phyloP scores from a whole-genome alignment of 1,140 invertebrate genomes.

The Pygmarrhopalites habei region DNA sequence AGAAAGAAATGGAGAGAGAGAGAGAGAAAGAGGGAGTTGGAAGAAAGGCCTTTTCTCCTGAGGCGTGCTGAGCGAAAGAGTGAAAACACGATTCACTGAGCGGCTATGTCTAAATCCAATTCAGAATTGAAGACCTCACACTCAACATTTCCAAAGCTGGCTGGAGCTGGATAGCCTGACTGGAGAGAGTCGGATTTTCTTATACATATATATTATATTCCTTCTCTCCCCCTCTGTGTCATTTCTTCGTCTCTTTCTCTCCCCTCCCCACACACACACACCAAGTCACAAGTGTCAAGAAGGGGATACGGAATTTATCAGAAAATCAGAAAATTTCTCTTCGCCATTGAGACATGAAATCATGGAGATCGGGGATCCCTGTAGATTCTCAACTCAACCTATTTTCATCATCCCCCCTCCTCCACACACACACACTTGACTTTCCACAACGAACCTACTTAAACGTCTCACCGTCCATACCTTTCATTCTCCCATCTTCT shows the following conservation, averaged over 20 bases:
- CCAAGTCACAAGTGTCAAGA: conserved; percentile 22
- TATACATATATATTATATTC: no score
- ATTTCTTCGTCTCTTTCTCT: no score
- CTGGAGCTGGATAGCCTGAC: no score
- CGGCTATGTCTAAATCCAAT: conserved; percentile 20
- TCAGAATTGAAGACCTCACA: conserved; percentile 10
- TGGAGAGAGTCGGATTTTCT: background rate
- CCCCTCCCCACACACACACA: no score
- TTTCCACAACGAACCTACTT: background rate
- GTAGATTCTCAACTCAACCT: conserved; percentile 10
- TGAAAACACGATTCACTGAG: no score
- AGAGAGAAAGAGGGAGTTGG: background rate
- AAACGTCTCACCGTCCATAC: no score
- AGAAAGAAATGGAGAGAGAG: no score
- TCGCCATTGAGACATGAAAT: conserved; percentile 3
- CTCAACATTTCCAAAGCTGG: no score
- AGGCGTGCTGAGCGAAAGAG: background rate
- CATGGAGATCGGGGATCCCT: conserved; percentile 8
- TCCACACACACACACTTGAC: conserved; percentile 3
- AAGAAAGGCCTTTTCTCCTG: background rate
- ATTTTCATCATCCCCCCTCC: no score
- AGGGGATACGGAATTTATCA: conserved; percentile 19
- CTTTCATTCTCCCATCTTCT: no score
- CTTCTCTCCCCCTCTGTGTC: conserved; percentile 2
- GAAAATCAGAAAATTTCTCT: conserved; percentile 18